Base-by-base conservation (phyloP, 2,888 invertebrate genomes). In the Lasius platythorax region DNA sequence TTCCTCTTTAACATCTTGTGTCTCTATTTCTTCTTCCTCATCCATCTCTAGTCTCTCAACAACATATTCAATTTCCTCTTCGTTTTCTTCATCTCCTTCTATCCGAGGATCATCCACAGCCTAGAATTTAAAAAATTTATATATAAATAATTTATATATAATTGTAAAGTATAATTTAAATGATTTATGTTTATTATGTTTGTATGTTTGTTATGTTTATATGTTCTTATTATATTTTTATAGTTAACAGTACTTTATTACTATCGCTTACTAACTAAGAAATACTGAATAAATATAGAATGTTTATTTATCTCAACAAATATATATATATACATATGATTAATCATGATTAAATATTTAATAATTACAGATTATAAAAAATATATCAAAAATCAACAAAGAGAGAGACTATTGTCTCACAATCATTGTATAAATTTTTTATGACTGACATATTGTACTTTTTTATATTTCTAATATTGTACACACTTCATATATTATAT, bases 21-120 rank as follows among this genome's bases (percentile, higher is more conserved):
- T 3, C 0, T 84, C 85, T 0, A 87, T 85, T 9, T 83, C 3
- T 33, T 86, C 83, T 5, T 89, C 88, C 2, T 92, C 89, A 0
- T 90, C 91, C 0, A 84, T 78, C 8, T 90, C 94, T 30, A 94
- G 73, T 83, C 92, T 92, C 78, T 94, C 94, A 3, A 94, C 92
- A 5, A 94, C 91, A 82, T 93, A 94, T 63, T 93, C 93, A 28
- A 92, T 91, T 11, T 93, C 93, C n/a, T 92, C 93, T 30, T 89
- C 92, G 28, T 90, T 90, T n/a, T 93, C 92, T 23, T 79, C 58
- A 15, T 92, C 88, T 12, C 84, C 28, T 56, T 90, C 91, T 2
- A 68, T 43, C 33, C 75, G 85, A 5, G 43, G 3, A 18, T 86
- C 78, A n/a, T 86, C 86, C 0, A 75, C 12, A 18, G 82, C 23